Base-by-base conservation (phyloP, 2,888 invertebrate species). In the Fragum whitleyi region DNA sequence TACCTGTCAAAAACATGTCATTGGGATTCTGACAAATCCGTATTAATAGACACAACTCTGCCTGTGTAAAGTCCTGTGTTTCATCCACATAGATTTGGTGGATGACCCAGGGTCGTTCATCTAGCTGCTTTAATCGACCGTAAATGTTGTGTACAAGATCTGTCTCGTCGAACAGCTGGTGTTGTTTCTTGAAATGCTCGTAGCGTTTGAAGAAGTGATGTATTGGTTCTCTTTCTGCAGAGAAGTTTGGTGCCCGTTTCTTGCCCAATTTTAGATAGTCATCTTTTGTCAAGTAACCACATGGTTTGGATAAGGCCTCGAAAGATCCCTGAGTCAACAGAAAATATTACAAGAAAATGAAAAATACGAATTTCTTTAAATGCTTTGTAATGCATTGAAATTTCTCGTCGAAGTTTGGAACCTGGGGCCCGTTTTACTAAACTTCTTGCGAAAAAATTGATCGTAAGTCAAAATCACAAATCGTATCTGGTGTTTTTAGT, bases 1-100 rank as follows among this genome's bases (percentile, higher is more conserved):
- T 67, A 84, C 84, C 84, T 16, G 92, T 92, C 51, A 92, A 83
- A 74, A 92, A 92, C 89, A 91, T 91, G 53, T 89, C 81, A 77
- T 92, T 92, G 23, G 92, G 92, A 53, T 90, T 88, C 75, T 91
- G 88, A 68, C 88, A 89, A n/a, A 90, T 71, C 11, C 87, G 73
- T 11, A 92, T 86, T 59, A 92, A 79, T 2, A 92, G 87, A 71
- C 88, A 89, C n/a, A 92, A 81, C 73, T 92, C 92, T 26, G 91
- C 91, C 75, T 92, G 92, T 0, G 92, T 91, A 81, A 92, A 92
- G 68, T 92, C 92, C 76, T 92, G 92, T 0, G 91, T 91, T 79
- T 92, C 92, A 71, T 92, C 92, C 0, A 92, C 91, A 80, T 86
- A 92, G n/a, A 92, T 78, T 84, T 91, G 88, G 69, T 90, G 91